Conservation (phyloP, 1,140 invertebrate genomes). For the Ceratosolen fusciceps region DNA sequence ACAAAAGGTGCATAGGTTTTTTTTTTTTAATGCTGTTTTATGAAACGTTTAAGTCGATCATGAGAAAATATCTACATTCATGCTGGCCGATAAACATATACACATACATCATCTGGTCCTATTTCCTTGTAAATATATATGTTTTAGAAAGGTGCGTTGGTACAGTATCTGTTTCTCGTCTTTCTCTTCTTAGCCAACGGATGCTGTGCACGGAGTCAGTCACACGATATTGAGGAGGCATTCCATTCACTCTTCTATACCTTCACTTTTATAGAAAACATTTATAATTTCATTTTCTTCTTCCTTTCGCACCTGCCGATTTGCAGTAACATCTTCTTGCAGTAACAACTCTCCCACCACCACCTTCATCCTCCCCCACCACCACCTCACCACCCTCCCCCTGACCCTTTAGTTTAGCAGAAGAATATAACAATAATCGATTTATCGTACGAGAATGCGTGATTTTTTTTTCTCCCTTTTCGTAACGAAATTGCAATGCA, state of each 20-base stretch:
- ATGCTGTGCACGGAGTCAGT: not conserved
- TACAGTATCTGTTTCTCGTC: not conserved
- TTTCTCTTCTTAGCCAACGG: not conserved
- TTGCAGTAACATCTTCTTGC: not conserved
- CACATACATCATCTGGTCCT: not conserved
- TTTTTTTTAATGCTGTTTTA: too few species aligned
- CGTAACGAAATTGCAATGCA: too few species aligned
- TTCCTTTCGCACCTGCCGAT: not conserved
- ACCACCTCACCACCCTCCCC: too few species aligned
- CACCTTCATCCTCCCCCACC: too few species aligned
- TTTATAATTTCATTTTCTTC: constrained; percentile 16
- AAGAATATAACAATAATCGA: too few species aligned
- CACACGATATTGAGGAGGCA: not conserved
- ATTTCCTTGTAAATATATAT: constrained; percentile 8
- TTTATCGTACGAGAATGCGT: too few species aligned
- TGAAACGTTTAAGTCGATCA: not conserved
- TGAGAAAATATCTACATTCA: not conserved
- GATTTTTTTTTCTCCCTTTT: too few species aligned
- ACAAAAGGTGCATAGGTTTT: too few species aligned
- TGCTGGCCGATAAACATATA: not conserved
- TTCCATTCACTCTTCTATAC: constrained; percentile 15
- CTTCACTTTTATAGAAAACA: constrained; percentile 20
- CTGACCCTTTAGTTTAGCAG: too few species aligned
- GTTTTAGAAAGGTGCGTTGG: constrained; percentile 13
- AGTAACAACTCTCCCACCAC: not conserved